These are phyloP conservation scores for Apamea anceps DNA, from an alignment of 2,888 invertebrate genomes.

Conservation along the genomic window DNA sequence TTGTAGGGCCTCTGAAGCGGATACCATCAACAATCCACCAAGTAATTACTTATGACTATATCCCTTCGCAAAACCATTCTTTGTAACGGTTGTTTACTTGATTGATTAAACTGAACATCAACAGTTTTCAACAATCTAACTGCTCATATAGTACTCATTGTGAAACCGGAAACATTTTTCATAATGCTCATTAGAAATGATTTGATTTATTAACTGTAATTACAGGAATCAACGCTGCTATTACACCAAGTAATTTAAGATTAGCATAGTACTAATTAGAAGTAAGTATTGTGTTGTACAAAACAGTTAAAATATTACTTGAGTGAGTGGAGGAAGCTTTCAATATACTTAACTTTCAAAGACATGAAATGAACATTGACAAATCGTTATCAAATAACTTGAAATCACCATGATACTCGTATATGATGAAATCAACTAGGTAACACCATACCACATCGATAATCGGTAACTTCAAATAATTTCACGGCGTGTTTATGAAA, in stretches of 20 bases:
- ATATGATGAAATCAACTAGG: not conserved
- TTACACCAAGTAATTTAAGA: conserved; percentile 32
- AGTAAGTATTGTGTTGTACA: conserved; percentile 23
- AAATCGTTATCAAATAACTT: not conserved
- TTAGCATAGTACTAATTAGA: conserved; percentile 13
- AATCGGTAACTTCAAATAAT: conserved; percentile 2
- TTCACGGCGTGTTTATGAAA: conserved; percentile 12
- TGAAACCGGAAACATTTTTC: conserved; percentile 52
- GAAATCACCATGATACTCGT: not conserved
- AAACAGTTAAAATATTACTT: conserved; percentile 18
- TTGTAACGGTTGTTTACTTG: conserved; percentile 32
- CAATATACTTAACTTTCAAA: not conserved
- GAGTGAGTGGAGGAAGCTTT: conserved; percentile 1
- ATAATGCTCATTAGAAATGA: conserved; percentile 45
- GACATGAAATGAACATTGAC: not conserved
- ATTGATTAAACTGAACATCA: conserved; percentile 29
- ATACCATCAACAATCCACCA: conserved; percentile 13
- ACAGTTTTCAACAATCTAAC: conserved; percentile 36
- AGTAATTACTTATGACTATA: conserved; percentile 27
- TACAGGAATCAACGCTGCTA: conserved; percentile 42
- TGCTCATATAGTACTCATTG: conserved; percentile 32
- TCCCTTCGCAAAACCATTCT: conserved; percentile 28
- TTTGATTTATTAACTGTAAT: conserved; percentile 55
- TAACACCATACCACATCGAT: not conserved
- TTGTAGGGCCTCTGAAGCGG: conserved; percentile 8